Evolutionary conservation across 2,113 vertebrate genomes (phyloP), one percentile per base, ranked within the genome.

Genomic region (Guaruba guarouba): DNA sequence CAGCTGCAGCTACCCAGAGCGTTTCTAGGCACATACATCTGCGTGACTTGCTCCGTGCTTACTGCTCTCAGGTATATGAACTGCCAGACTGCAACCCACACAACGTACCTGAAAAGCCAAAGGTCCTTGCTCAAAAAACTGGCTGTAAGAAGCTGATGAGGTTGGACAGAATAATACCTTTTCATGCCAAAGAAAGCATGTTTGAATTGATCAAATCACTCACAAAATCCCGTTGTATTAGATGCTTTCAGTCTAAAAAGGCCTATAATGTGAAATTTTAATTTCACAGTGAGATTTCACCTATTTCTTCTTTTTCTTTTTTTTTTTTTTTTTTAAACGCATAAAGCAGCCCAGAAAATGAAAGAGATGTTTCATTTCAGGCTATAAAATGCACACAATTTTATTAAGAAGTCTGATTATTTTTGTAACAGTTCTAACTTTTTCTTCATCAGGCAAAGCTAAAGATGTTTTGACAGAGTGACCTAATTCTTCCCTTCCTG

Each of bases 391-490:
- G 76, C 3, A 67, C 17, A 39, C 3, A 22, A 12, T 17, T 77
- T 86, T 81, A 63, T 66, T 7, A 3, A 27, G 81, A 51, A 28
- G 2, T 43, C 27, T 37, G 10, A 54, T 20, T 39, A 9, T n/a
- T 88, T 82, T 93, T 92, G 11, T 17, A 61, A 88, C 25, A 3
- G 18, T 52, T 95, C 29, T 27, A 87, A 92, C 25, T 74, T 94
- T 92, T 84, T 71, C 46, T 68, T 90, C 37, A 66, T 23, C 35
- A 44, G 22, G 28, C 24, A 90, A 94, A 73, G 49, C 70, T 80
- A 88, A 87, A 96, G 67, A 74, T 31, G 17, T 76, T 94, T 62
- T 87, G 84, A 94, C 86, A 84, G 74, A 78, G 25, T 92, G 89
- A 93, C 74, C 77, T 73, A 93, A 84, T 95, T 96, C 61, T 28